Evolutionary conservation across 1,140 invertebrate species (phyloP), one percentile per base, ranked within the genome.

Genomic region (Drosophila bipectinata): DNA sequence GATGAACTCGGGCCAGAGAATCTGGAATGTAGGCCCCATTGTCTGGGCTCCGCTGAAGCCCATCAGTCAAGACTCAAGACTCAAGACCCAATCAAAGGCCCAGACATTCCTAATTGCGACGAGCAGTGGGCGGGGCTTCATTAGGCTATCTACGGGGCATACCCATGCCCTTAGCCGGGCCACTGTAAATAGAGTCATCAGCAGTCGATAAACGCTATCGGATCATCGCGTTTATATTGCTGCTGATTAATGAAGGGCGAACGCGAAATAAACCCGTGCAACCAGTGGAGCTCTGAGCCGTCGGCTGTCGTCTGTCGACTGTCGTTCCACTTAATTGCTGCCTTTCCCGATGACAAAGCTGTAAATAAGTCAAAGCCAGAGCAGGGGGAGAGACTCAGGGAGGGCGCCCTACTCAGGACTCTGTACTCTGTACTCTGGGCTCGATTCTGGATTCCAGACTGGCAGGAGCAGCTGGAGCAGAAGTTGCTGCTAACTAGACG

Each of bases 191-290:
- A 79, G 80, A 84, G 77, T 83, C 76, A 83, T 83, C 80, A 83
- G 60, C 45, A 63, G 49, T 41, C 67, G 74, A 85, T 87, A 84
- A 84, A 79, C 72, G 80, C 72, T 87, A 85, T 85, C 82, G 80
- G 82, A 53, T 80, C 78, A 85, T 85, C 82, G 75, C 82, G 60
- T 85, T 88, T 85, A 85, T 85, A 87, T 75, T 67, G 82, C 78
- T 54, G 61, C 74, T 87, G 81, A 84, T 84, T 84, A 84, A 84
- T 84, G 77, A 80, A 79, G 77, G 53, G 59, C 57, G 56, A 59
- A 59, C 26, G 41, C 55, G 24, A 39, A 34, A 44, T 44, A 44
- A 15, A 14, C 39, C n/a, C 37, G 24, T 15, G 61, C 53, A 18
- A 18, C 18, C 49, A 24, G 48, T 14, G 51, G 58, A 54, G 57